These are phyloP conservation scores for Phalera bucephala DNA, from an alignment of 2,888 invertebrate species.

Conservation along the genomic window DNA sequence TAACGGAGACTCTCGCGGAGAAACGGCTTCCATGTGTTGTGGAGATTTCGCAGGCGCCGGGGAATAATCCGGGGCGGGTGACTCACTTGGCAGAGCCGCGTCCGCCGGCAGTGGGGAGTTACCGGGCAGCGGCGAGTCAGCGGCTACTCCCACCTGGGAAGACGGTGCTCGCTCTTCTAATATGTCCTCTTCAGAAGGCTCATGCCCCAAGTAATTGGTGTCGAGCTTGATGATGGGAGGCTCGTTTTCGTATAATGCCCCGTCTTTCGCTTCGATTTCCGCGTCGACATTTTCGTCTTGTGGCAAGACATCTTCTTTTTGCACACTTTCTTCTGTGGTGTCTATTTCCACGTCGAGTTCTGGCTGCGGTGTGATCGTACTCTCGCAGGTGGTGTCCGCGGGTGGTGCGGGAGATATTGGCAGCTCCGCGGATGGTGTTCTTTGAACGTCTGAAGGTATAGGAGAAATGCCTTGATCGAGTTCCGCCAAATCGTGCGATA, in stretches of 20 bases:
- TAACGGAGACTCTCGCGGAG: constrained; percentile 19
- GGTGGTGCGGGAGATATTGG: constrained; percentile 22
- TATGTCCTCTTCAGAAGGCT: constrained; percentile 9
- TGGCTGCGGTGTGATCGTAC: constrained; percentile 35
- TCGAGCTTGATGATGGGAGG: constrained; percentile 29
- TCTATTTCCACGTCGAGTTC: constrained; percentile 8
- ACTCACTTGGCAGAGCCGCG: constrained; percentile 7
- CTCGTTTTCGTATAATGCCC: not conserved
- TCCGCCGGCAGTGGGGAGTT: constrained; percentile 22
- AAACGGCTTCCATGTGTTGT: constrained; percentile 9
- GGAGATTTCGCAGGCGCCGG: constrained; percentile 2
- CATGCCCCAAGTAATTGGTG: constrained; percentile 19
- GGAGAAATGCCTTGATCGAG: constrained; percentile 25
- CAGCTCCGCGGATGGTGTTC: constrained; percentile 26
- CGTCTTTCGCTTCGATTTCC: not conserved
- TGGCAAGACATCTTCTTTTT: no score
- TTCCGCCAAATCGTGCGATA: constrained; percentile 19
- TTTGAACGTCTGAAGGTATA: constrained; percentile 22
- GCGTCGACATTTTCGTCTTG: not conserved
- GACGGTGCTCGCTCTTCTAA: constrained; percentile 4
- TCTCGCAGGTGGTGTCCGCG: no score
- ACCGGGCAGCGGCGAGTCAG: constrained; percentile 11
- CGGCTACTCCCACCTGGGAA: constrained; percentile 1
- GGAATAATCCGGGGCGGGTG: not conserved
- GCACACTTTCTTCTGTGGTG: not conserved